Percentiles rank a stretch among this genome's conserved stretches.
These are phyloP conservation scores for Oegoconia quadripuncta DNA, from an alignment of 2,888 invertebrate genomes.

Conservation along the genomic window DNA sequence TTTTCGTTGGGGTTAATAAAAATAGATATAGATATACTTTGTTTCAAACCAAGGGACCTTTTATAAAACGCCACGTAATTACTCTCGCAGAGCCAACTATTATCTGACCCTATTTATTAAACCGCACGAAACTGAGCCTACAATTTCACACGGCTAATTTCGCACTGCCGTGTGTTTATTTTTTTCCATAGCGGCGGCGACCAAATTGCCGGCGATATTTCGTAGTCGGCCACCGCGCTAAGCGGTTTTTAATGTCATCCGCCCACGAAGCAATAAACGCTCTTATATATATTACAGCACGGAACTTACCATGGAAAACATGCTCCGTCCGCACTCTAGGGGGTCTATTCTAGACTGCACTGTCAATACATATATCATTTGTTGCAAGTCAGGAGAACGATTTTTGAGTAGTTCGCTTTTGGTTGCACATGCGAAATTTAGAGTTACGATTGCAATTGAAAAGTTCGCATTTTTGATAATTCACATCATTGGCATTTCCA, in stretches of 20 bases:
- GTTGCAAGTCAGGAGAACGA: background rate
- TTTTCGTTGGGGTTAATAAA: too few species aligned
- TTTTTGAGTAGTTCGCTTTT: background rate
- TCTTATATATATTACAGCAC: constrained; percentile 42
- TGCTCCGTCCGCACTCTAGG: background rate
- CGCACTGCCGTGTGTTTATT: constrained; percentile 1
- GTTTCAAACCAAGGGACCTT: background rate
- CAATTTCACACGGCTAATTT: constrained; percentile 8
- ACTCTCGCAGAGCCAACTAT: background rate
- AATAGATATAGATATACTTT: too few species aligned
- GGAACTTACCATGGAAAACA: constrained; percentile 22
- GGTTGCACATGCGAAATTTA: too few species aligned
- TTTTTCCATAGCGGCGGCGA: constrained; percentile 32
- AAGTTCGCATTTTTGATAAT: too few species aligned
- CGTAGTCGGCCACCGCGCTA: constrained; percentile 39
- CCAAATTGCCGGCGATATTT: constrained; percentile 41
- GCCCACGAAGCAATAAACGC: constrained; percentile 45
- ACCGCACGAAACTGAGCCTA: constrained; percentile 9
- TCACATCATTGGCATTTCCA: too few species aligned
- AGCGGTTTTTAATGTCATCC: constrained; percentile 70
- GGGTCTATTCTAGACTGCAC: background rate
- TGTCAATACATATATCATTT: background rate
- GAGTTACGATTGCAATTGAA: too few species aligned
- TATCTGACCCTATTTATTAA: constrained; percentile 10
- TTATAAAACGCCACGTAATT: constrained; percentile 3